These are phyloP conservation scores for Formica exsecta DNA, from an alignment of 1,140 invertebrate species.

Conservation along the genomic window DNA sequence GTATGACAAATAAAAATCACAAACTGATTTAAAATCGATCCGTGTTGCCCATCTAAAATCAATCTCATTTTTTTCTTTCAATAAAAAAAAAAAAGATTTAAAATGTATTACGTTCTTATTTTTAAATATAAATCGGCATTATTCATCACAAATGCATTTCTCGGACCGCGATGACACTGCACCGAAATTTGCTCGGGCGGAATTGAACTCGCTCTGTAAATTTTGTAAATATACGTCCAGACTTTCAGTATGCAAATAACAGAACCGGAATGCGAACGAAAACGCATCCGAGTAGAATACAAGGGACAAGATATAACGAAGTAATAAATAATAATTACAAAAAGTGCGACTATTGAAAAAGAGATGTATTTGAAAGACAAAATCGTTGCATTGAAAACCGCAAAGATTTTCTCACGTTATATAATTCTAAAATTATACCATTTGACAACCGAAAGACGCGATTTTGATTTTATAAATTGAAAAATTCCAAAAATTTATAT, in stretches of 20 bases:
- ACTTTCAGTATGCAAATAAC: neutral
- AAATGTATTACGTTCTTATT: neutral
- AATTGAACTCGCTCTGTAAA: conserved; percentile 59
- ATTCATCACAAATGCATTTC: neutral
- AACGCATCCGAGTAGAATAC: neutral
- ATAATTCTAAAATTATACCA: neutral
- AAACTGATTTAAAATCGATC: neutral
- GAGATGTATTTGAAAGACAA: neutral
- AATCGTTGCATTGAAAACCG: neutral
- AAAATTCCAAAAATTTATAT: too few species aligned
- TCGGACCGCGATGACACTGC: neutral
- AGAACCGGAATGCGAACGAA: neutral
- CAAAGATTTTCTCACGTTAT: neutral
- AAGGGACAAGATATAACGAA: neutral
- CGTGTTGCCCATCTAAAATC: neutral
- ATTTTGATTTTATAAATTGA: neutral
- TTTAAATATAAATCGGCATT: neutral
- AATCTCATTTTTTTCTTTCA: neutral
- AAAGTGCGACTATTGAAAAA: neutral
- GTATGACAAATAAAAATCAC: neutral
- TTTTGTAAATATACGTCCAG: conserved; percentile 65
- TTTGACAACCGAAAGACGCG: neutral
- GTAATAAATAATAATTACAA: conserved; percentile 8
- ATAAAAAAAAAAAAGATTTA: neutral
- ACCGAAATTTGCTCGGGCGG: neutral